These are phyloP conservation scores for Nycticebus coucang DNA, from an alignment of 2,113 vertebrate genomes.

Conservation along the genomic window DNA sequence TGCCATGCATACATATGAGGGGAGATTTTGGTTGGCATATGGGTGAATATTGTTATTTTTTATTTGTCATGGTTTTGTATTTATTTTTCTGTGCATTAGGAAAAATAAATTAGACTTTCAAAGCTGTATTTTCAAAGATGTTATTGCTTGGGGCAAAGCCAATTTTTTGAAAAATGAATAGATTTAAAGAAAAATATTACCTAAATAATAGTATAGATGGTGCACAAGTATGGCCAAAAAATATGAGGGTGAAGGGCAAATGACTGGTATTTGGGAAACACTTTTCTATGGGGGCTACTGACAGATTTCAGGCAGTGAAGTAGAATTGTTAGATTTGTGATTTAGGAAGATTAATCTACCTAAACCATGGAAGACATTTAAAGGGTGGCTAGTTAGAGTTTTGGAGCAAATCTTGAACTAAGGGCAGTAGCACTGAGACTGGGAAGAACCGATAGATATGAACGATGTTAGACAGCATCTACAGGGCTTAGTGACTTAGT, in stretches of 20 bases:
- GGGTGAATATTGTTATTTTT: background rate
- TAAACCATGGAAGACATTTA: background rate
- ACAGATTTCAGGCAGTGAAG: background rate
- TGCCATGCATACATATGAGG: background rate
- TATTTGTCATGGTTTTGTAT: background rate
- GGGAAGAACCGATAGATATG: background rate
- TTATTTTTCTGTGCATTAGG: constrained; percentile 16
- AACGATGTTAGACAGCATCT: background rate
- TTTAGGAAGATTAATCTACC: background rate
- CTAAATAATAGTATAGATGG: constrained; percentile 9
- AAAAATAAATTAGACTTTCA: background rate
- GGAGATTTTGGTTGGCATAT: background rate
- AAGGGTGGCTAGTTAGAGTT: background rate
- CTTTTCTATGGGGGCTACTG: background rate
- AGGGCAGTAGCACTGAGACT: background rate
- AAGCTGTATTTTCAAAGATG: background rate
- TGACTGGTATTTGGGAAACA: background rate
- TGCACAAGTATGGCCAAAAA: background rate
- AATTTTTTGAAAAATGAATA: constrained; percentile 5
- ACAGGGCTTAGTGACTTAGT: background rate
- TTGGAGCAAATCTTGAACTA: background rate
- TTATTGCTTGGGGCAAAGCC: background rate
- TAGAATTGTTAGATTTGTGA: background rate
- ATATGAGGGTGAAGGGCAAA: background rate
- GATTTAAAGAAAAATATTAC: background rate